Conservation (phyloP, 2,888 invertebrate genomes). For the Rhagophthalmus giganteus region DNA sequence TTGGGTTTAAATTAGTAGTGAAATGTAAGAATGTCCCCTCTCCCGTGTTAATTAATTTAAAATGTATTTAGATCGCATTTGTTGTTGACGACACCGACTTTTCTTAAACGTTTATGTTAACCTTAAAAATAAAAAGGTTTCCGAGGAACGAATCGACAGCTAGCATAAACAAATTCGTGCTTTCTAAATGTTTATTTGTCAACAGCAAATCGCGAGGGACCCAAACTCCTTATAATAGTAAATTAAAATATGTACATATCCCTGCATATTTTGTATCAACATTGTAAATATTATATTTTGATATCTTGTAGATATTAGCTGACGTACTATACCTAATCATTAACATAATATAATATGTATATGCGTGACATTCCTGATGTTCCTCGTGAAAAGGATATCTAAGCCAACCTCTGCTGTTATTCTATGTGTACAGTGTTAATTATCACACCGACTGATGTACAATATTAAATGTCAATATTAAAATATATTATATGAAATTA, state of each 20-base stretch:
- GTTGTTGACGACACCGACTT: conserved; percentile 19
- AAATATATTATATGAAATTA: conserved; percentile 8
- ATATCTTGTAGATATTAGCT: conserved; percentile 45
- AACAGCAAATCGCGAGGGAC: conserved; percentile 25
- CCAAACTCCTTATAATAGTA: conserved; percentile 20
- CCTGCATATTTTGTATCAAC: conserved; percentile 53
- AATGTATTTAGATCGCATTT: conserved; percentile 18
- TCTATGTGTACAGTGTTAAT: conserved; percentile 35
- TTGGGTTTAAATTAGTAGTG: too few relatives aligned
- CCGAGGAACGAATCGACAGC: not conserved
- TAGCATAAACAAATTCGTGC: too few relatives aligned
- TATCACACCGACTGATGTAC: conserved; percentile 36
- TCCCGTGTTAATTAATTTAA: too few relatives aligned
- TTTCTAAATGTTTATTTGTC: conserved; percentile 18
- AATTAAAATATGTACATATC: conserved; percentile 52
- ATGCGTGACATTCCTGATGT: conserved; percentile 22
- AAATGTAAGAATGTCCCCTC: too few relatives aligned
- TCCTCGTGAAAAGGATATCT: conserved; percentile 22
- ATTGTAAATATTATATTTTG: conserved; percentile 56
- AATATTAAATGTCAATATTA: conserved; percentile 36
- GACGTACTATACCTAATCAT: conserved; percentile 37
- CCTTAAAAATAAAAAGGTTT: not conserved
- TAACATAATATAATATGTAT: conserved; percentile 9
- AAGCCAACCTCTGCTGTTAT: conserved; percentile 26
- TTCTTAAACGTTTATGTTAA: conserved; percentile 12